Base-by-base conservation (phyloP, 2,888 invertebrate species). In the Conus canariensis region DNA sequence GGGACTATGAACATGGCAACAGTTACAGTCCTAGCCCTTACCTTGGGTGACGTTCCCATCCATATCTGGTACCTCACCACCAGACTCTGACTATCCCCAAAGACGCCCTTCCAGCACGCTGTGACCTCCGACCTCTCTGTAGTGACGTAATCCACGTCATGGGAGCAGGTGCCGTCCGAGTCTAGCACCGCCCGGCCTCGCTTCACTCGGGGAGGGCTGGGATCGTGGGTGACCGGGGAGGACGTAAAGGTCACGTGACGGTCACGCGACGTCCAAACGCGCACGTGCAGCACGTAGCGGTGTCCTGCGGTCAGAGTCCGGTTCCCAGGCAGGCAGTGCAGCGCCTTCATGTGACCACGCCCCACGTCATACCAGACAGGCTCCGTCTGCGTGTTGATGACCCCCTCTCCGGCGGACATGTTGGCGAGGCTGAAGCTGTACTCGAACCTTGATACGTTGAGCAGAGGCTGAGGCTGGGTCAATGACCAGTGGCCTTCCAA, bases 81-180 rank as follows among this genome's bases (percentile, higher is more conserved):
- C 64, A 80, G 30, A 83, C 92, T 92, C 82, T 93, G 91, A 70
- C 30, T 10, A 74, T 93, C 93, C 0, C 25, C n/a, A 67, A 91
- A 92, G 12, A 94, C 93, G 10, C 90, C 90, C 6, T 58, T 22
- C 94, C 94, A 94, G 70, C 93, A 93, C n/a, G 91, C 92, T 14
- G 91, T 91, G 5, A 93, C 91, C 10, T 87, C 90, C 58, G 92
- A 90, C 25, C 25, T n/a, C 25, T 88, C 90, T 87, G 90, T 90
- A n/a, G 90, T 93, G 25, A 93, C 90, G 85, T 91, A 90, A 64
- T 94, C 94, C n/a, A 90, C 58, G 87, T 94, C 94, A 5, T n/a
- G 12, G 12, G 30, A 56, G 88, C 94, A 94, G 0, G 70, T 2
- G 12, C 8, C 60, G 10, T 80, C 58, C 0, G 92, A 92, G 25